Conservation (phyloP, 2,888 invertebrate species). For the Mongoloraphidia duomilia region DNA sequence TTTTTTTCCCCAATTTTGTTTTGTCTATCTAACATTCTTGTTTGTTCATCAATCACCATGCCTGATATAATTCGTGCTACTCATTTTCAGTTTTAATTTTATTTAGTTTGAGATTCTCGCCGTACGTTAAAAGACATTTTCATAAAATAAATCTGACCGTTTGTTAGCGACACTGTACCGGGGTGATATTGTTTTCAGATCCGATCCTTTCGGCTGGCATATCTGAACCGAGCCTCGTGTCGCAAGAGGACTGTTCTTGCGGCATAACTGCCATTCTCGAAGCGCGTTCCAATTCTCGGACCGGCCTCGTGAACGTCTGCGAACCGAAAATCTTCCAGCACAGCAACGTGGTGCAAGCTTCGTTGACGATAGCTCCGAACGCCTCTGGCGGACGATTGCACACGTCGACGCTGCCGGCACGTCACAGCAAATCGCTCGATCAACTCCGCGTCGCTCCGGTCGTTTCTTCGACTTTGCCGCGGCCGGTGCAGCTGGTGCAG, state of each 20-base stretch:
- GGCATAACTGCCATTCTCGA: slow-evolving; percentile 50
- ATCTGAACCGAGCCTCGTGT: slow-evolving; percentile 16
- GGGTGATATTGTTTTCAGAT: slow-evolving; percentile 28
- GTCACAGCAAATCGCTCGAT: slow-evolving; percentile 72
- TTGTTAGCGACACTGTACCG: too few species aligned
- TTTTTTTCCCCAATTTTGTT: too few species aligned
- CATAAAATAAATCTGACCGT: too few species aligned
- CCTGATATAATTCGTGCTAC: too few species aligned
- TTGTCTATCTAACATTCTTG: too few species aligned
- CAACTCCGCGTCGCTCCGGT: slow-evolving; percentile 42
- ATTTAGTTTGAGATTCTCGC: too few species aligned
- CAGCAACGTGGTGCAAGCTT: slow-evolving; percentile 45
- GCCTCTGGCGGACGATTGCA: slow-evolving; percentile 14
- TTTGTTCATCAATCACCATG: too few species aligned
- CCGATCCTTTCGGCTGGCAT: slow-evolving; percentile 39
- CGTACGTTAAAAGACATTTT: too few species aligned
- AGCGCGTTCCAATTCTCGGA: slow-evolving; percentile 41
- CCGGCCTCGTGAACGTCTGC: slow-evolving; percentile 34
- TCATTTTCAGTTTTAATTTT: too few species aligned
- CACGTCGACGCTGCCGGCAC: slow-evolving; percentile 41
- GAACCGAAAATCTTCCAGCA: slow-evolving; percentile 42
- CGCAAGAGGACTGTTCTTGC: slow-evolving; percentile 49
- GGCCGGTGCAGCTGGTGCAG: slow-evolving; percentile 11
- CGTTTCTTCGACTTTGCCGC: slow-evolving; percentile 7
- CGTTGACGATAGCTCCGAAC: slow-evolving; percentile 46